A percentile compares a stretch with the other conserved stretches of the same genome.
Evolutionary conservation across 64 coral and sea anemone species (phyloP).

Genomic region (Acropora yongei): DNA sequence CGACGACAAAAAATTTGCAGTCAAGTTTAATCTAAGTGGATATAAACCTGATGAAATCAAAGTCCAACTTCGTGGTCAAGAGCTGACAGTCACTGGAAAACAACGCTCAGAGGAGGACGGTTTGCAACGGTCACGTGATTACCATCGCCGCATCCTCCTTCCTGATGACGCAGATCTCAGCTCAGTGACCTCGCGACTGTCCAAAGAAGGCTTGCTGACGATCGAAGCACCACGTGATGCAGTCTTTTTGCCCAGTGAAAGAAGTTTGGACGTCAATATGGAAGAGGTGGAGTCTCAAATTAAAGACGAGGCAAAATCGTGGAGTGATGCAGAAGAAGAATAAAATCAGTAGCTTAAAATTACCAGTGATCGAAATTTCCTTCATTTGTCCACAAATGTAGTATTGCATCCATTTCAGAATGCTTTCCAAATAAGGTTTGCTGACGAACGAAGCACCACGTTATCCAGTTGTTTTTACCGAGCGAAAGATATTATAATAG

Average conservation of each 20-base stretch:
- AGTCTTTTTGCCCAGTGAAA: background rate
- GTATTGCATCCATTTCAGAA: no score
- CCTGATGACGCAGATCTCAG: constrained; percentile 84
- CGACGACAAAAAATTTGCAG: constrained; percentile 76
- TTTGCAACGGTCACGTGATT: constrained; percentile 51
- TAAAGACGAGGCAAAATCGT: background rate
- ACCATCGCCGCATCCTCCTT: constrained; percentile 80
- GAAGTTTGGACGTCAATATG: background rate
- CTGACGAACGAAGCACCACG: constrained; percentile 73
- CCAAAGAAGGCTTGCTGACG: constrained; percentile 75
- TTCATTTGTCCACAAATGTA: no score
- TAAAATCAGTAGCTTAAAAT: background rate
- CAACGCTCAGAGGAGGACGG: constrained; percentile 60
- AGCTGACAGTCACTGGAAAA: constrained; percentile 75
- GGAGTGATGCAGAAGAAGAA: background rate
- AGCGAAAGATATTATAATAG: background rate
- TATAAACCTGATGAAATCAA: constrained; percentile 81
- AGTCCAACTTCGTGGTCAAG: constrained; percentile 72
- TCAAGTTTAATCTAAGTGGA: constrained; percentile 78
- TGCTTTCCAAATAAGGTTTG: constrained; percentile 66
- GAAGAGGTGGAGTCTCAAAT: background rate
- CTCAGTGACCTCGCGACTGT: constrained; percentile 69
- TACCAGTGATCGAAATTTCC: background rate
- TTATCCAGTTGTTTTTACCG: background rate
- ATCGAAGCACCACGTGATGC: constrained; percentile 60